Evolutionary conservation across 2,113 vertebrate genomes (phyloP).

Genomic region (Bujurquina vittata): DNA sequence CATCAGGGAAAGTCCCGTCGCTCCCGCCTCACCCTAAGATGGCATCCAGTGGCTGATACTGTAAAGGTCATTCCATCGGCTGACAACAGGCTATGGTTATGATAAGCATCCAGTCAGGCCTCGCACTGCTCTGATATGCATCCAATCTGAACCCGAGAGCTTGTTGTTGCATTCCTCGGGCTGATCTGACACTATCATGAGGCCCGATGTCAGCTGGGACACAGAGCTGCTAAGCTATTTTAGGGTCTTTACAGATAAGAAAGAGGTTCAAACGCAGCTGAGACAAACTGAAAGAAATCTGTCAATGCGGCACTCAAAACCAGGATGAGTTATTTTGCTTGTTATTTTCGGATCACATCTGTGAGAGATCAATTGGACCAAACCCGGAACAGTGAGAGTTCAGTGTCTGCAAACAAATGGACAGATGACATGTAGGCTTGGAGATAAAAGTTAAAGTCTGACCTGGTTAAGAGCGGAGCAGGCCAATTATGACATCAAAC

Average conservation of each 20-base stretch:
- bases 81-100: constrained; percentile 22
- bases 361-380: background rate
- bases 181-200: constrained; percentile 64
- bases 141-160: constrained; percentile 71
- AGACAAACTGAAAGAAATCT: constrained; percentile 1
- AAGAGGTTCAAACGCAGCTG: constrained; percentile 11
- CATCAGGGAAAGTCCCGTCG: background rate
- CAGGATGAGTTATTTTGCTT: background rate
- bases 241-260: constrained; percentile 55
- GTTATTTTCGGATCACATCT: background rate
- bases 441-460: background rate
- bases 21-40: constrained; percentile 17
- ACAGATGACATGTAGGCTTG: background rate
- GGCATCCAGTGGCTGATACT: constrained; percentile 61
- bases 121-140: constrained; percentile 53
- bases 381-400: background rate
- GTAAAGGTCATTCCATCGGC: constrained; percentile 65
- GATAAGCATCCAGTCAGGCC: constrained; percentile 70
- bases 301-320: background rate
- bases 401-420: background rate
- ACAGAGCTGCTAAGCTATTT: constrained; percentile 56
- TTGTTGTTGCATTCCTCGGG: constrained; percentile 64
- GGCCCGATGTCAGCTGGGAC: constrained; percentile 44
- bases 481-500: background rate
- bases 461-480: background rate